Percentiles rank a stretch among this genome's conserved stretches.
Evolutionary conservation across 2,797 vertebrate species (phyloP).

Genomic region (Paratrypauchen microcephalus): DNA sequence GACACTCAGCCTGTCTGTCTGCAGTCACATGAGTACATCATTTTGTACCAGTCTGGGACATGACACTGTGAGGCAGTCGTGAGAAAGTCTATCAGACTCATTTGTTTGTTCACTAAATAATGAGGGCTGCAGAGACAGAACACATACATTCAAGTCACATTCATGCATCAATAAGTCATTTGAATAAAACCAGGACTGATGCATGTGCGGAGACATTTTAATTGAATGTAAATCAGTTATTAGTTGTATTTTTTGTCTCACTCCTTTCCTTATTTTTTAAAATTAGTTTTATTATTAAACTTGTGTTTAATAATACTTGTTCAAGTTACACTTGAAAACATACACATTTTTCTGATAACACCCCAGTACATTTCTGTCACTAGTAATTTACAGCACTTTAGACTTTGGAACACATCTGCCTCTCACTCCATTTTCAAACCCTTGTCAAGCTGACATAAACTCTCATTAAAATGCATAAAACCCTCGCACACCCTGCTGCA

Average conservation of each 20-base stretch:
- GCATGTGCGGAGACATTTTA: not conserved
- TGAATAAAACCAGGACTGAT: not conserved
- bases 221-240: not conserved
- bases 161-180: constrained; percentile 7
- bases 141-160: constrained; percentile 5
- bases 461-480: constrained; percentile 69
- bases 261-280: not conserved
- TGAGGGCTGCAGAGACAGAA: constrained; percentile 11
- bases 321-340: not conserved
- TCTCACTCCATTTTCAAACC: constrained; percentile 51
- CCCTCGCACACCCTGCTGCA: constrained; percentile 58
- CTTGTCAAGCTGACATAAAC: constrained; percentile 54
- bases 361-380: constrained; percentile 33
- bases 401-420: constrained; percentile 48
- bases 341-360: not conserved
- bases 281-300: too few species aligned
- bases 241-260: not conserved
- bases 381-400: constrained; percentile 36
- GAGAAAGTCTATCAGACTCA: constrained; percentile 46
- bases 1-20: constrained; percentile 61
- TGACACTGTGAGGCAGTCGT: constrained; percentile 28
- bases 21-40: constrained; percentile 43
- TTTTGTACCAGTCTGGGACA: constrained; percentile 47
- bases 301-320: too few species aligned
- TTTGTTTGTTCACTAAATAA: constrained; percentile 21